Evolutionary conservation across 2,797 vertebrate species (phyloP), one percentile per base, ranked within the genome.

Genomic region (Oryzias sinensis): DNA sequence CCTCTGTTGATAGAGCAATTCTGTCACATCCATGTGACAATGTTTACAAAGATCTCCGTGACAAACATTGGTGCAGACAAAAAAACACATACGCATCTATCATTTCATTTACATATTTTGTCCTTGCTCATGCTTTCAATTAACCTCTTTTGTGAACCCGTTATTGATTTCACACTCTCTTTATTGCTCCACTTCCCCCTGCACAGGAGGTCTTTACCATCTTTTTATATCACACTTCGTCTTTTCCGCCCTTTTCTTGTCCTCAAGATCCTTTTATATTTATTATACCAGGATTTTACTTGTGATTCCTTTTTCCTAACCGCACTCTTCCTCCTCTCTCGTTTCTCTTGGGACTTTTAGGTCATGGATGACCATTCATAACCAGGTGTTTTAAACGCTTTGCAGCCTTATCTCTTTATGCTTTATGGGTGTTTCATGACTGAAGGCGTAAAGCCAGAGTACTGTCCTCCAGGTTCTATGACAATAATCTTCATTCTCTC

Each of bases 401-500:
- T 78, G 88, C 88, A 88, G 82, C 88, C 85, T 89, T 88, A 89
- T 89, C 83, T 86, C 71, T 83, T 67, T 71, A 77, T 86, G 82
- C 77, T 89, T 90, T 83, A 90, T 82, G 79, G 80, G 79, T 68
- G 72, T 59, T 63, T 59, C 70, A 77, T 88, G 84, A 87, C 75
- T 75, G 79, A 88, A 86, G 68, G 72, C 59, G 48, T 56, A 56
- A 68, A 80, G 62, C 71, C 59, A 56, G 66, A 14, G 41, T 42
- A 27, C 56, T 69, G 54, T 46, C 47, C 66, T 72, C 47, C 61
- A 68, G 74, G 62, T 72, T 59, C 78, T 65, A 55, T 66, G 58
- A 65, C 66, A 72, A 67, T 68, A 70, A 55, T 62, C 66, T 49
- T 67, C 46, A 61, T 44, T 58, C 25, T 51, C 25, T 55, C 56